Base-by-base conservation (phyloP, 2,888 invertebrate species). In the Eilema depressum region DNA sequence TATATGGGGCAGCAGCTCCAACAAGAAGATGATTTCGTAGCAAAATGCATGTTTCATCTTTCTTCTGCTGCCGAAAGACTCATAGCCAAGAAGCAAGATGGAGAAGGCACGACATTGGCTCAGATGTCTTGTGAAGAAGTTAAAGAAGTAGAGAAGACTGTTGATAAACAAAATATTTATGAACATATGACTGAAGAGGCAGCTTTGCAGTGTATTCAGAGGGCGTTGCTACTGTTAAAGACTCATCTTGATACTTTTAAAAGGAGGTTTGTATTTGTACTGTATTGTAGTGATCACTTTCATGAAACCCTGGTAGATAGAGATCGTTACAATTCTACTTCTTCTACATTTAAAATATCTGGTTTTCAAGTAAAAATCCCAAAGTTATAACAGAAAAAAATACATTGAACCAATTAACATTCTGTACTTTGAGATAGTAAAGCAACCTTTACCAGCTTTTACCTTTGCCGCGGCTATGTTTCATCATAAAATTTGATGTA, bases 171-270 rank as follows among this genome's bases (percentile, higher is more conserved):
- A 89, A 96, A 89, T 66, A 94, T 94, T 63, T 94, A 94, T 68
- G 94, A 94, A 65, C 93, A 94, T 72, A 94, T 95, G 92, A 93
- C 94, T 17, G 97, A 98, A 84, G 98, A 99, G 83, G 97, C 97
- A 7, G 98, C 98, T 70, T 89, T 99, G 66, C 96, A 98, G 85
- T 97, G 98, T 75, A 98, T 99, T 76, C 99, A 99, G 92, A 96
- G 99, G 81, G 99, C 98, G 47, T 91, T 99, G 66, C 92, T 99
- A 77, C 91, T 99, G 63, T 94, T 99, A 69, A 98, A 98, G 89
- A 99, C 99, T 0, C 99, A 99, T 93, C 96, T 99, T 83, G 99
- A 99, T 91, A 98, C 98, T 2, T 99, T 99, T 90, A 96, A 98
- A 72, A 96, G 98, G 83, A 96, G 97, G 96, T 97, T 89, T 80